A percentile compares a stretch with the other conserved stretches of the same genome.
Conservation (phyloP, 2,797 vertebrate genomes). For the Phoebastria nigripes region DNA sequence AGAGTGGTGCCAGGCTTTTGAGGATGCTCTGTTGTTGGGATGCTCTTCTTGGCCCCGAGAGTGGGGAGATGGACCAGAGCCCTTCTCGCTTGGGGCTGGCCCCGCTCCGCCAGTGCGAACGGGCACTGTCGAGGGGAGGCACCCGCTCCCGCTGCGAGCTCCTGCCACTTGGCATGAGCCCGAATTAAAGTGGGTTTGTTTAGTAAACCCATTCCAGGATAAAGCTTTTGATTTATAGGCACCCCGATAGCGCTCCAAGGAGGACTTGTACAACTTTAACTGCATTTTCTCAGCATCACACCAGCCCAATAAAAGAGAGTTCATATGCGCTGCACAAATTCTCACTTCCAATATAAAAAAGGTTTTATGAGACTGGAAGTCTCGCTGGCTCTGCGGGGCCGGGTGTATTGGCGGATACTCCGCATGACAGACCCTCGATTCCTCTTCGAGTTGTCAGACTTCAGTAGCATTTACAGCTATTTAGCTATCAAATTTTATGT, state of each 20-base stretch:
- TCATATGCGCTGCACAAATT: constrained; percentile 63
- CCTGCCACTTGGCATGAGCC: neutral
- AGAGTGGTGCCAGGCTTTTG: neutral
- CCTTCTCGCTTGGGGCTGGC: neutral
- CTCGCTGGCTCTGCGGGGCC: constrained; percentile 34
- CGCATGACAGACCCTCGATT: constrained; percentile 23
- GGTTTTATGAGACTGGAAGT: constrained; percentile 70
- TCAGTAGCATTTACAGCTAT: constrained; percentile 68
- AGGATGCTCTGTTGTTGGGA: neutral
- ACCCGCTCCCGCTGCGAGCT: fast-evolving
- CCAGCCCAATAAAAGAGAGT: constrained; percentile 68
- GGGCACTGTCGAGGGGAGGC: neutral
- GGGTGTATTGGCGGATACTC: constrained; percentile 49
- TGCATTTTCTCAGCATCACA: constrained; percentile 73
- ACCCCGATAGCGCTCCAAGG: constrained; percentile 20
- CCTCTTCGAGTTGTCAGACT: constrained; percentile 63
- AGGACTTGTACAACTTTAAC: constrained; percentile 69
- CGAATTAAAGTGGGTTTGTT: constrained; percentile 34
- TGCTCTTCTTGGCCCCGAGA: neutral
- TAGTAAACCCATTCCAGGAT: constrained; percentile 34
- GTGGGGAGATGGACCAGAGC: neutral
- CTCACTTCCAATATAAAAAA: constrained; percentile 71
- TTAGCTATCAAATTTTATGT: constrained; percentile 70
- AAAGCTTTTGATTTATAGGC: constrained; percentile 58
- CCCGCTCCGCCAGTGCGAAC: fast-evolving